Evolutionary conservation across 1,140 invertebrate species (phyloP), one percentile per base, ranked within the genome.

Genomic region (Drosophila kohkoa): DNA sequence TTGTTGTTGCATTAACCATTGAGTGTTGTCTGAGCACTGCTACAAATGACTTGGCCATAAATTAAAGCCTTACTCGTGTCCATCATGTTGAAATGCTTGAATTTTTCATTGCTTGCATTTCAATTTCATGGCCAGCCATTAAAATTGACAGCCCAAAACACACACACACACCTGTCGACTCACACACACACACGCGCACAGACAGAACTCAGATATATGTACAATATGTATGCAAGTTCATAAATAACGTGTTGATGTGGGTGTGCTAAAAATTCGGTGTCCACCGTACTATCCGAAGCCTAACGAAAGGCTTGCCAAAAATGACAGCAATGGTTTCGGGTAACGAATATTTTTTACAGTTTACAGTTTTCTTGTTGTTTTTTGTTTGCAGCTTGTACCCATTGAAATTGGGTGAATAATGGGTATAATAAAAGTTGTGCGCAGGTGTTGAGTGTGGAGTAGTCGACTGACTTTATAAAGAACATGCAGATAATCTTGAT

Each of bases 1-100:
- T 10, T 38, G 71, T 57, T 57, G 28, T 15, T 52, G 38, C 35
- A 2, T 8, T 10, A 11, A 38, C 1, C 35, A 3, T 38, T 38
- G 35, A 38, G 32, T 32, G 32, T 32, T 32, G 32, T 32, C 32
- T 43, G 41, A n/a, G 13, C 4, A 13, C 4, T 5, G 11, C 11
- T 43, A 43, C 41, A 43, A 43, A 43, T 43, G 41, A 38, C n/a
- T 62, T 55, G 67, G 67, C 70, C 76, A 88, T 89, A 88, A 88
- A 88, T 88, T 89, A 87, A 68, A 81, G 52, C 43, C 62, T 48
- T 66, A 72, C 66, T 71, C 67, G 85, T 88, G 83, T 88, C 85
- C 85, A 89, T 88, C 85, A 89, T 83, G 85, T 78, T 88, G 85
- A 88, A 88, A 88, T 80, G 85, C 80, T 81, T 89, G 67, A 80